A percentile compares a stretch with the other conserved stretches of the same genome.
Conservation (phyloP, 1,140 invertebrate species). For the Zaprionus inermis region DNA sequence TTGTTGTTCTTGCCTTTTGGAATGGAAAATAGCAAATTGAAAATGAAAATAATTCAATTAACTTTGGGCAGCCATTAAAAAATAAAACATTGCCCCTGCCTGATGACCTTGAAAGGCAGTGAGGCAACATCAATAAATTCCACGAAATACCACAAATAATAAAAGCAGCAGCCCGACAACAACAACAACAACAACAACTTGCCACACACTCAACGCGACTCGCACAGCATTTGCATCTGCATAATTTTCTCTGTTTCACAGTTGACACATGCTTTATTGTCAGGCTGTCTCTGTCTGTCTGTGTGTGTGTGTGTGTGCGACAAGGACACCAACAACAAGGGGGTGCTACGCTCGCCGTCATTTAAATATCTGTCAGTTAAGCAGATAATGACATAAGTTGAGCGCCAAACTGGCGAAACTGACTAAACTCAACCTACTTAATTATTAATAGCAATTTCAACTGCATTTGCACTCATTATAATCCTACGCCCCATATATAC, state of each 20-base stretch:
- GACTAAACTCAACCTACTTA: not conserved
- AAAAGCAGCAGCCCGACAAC: not conserved
- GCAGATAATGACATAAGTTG: slow-evolving; percentile 4
- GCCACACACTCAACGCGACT: slow-evolving; percentile 10
- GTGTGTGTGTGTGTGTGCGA: not conserved
- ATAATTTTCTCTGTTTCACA: slow-evolving; percentile 2
- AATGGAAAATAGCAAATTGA: slow-evolving; percentile 1
- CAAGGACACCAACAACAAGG: not conserved
- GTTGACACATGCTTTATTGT: slow-evolving; percentile 26
- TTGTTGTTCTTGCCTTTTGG: not conserved
- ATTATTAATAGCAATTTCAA: slow-evolving; percentile 6
- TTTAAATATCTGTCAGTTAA: not conserved
- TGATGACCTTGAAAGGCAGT: slow-evolving; percentile 19
- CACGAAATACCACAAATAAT: not conserved
- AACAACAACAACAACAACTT: not conserved
- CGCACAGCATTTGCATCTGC: not conserved
- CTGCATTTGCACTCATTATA: slow-evolving; percentile 1
- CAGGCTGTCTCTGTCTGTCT: not conserved
- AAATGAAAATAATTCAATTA: slow-evolving; percentile 26
- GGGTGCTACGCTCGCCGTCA: not conserved
- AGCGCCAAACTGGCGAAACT: not conserved
- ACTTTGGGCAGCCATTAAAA: not conserved
- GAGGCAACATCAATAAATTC: not conserved
- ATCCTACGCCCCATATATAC: no score
- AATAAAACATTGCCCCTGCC: not conserved